Evolutionary conservation across 2,888 invertebrate genomes (phyloP).

Genomic region (Pecten maximus): DNA sequence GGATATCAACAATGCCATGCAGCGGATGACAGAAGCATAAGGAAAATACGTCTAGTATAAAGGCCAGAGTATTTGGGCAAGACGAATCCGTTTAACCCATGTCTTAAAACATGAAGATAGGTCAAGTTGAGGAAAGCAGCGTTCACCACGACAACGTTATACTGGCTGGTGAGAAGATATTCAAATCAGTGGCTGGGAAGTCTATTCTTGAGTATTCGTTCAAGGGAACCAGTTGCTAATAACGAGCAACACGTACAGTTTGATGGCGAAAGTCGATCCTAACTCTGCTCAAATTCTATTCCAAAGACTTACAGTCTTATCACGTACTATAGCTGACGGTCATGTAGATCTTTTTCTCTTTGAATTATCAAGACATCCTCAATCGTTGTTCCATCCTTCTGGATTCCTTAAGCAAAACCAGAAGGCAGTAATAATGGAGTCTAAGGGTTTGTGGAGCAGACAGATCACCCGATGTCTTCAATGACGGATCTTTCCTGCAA

Average conservation of each 20-base stretch:
- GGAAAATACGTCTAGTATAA: slow-evolving; percentile 46
- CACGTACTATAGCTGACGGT: slow-evolving; percentile 40
- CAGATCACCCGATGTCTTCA: slow-evolving; percentile 3
- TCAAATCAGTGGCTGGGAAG: background rate
- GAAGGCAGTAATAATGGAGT: slow-evolving; percentile 58
- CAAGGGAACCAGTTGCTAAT: background rate
- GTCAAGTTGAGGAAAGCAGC: slow-evolving; percentile 52
- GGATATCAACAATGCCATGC: slow-evolving; percentile 56
- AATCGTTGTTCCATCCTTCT: slow-evolving; percentile 56
- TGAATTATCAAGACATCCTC: slow-evolving; percentile 57
- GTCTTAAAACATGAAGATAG: slow-evolving; percentile 63
- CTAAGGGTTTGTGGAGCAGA: slow-evolving; percentile 42
- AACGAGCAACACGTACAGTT: slow-evolving; percentile 34
- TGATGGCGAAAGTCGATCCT: slow-evolving; percentile 43
- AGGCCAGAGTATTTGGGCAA: slow-evolving; percentile 52
- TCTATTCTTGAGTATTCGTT: slow-evolving; percentile 28
- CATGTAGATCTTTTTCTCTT: slow-evolving; percentile 52
- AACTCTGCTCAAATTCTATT: slow-evolving; percentile 46
- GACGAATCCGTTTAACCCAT: slow-evolving; percentile 57
- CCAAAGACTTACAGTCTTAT: slow-evolving; percentile 37
- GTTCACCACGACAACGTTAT: slow-evolving; percentile 41
- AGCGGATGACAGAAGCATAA: slow-evolving; percentile 55
- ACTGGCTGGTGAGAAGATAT: slow-evolving; percentile 35
- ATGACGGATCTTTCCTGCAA: slow-evolving; percentile 53
- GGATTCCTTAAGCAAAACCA: slow-evolving; percentile 55